Evolutionary conservation across 2,113 vertebrate genomes (phyloP).

Genomic region (Neomonachus schauinslandi): DNA sequence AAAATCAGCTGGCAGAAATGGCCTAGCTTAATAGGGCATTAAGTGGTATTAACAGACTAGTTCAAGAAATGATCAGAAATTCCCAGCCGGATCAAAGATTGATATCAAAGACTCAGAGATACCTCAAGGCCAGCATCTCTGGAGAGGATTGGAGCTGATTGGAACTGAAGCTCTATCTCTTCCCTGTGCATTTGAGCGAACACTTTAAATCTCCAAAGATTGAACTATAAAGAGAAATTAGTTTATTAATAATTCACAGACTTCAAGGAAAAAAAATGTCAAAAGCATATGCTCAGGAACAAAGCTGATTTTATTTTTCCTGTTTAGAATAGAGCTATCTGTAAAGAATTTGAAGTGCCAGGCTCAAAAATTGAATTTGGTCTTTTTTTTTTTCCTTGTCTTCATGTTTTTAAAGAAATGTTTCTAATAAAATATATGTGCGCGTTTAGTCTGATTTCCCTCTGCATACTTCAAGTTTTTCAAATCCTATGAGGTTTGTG

Average conservation of each 20-base stretch:
- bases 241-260: slow-evolving; percentile 92
- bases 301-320: slow-evolving; percentile 89
- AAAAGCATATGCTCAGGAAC: slow-evolving; percentile 88
- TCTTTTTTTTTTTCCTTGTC: slow-evolving; percentile 49
- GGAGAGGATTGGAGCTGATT: slow-evolving; percentile 84
- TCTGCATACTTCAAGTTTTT: slow-evolving; percentile 83
- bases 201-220: slow-evolving; percentile 90
- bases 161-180: slow-evolving; percentile 85
- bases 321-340: slow-evolving; percentile 83
- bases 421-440: slow-evolving; percentile 85
- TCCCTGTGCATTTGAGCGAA: slow-evolving; percentile 86
- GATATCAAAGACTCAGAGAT: slow-evolving; percentile 88
- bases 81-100: slow-evolving; percentile 84
- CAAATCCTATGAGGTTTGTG: slow-evolving; percentile 87
- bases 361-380: slow-evolving; percentile 86
- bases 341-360: slow-evolving; percentile 74
- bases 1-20: slow-evolving; percentile 67
- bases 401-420: slow-evolving; percentile 79
- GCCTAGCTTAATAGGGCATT: slow-evolving; percentile 84
- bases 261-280: slow-evolving; percentile 87
- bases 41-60: slow-evolving; percentile 84
- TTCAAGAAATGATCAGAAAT: slow-evolving; percentile 86
- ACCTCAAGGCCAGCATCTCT: slow-evolving; percentile 87
- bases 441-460: slow-evolving; percentile 83
- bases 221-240: slow-evolving; percentile 92